Conservation (phyloP, 2,113 vertebrate genomes). For the Oostethus manadensis region DNA sequence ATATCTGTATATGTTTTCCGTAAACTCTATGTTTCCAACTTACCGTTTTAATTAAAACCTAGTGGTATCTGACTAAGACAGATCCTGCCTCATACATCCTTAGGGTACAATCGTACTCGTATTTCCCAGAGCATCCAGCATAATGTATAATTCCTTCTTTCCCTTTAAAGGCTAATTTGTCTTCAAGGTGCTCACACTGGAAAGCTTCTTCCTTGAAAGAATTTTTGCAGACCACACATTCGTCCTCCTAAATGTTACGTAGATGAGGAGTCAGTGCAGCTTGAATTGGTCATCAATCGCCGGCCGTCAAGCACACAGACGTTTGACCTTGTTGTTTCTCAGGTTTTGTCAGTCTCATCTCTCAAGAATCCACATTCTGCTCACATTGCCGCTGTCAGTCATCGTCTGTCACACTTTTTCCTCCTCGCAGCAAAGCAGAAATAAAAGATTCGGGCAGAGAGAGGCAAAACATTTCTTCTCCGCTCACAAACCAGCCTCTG, state of each 20-base stretch:
- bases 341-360: constrained; percentile 27
- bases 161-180: constrained; percentile 25
- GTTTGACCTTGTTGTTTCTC: constrained; percentile 35
- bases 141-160: constrained; percentile 23
- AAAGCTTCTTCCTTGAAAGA: constrained; percentile 20
- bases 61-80: too few relatives aligned
- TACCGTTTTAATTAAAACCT: too few relatives aligned
- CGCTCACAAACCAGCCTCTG: constrained; percentile 1
- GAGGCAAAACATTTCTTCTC: constrained; percentile 2
- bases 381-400: constrained; percentile 8
- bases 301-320: background rate
- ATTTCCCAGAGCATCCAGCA: constrained; percentile 6
- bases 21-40: too few relatives aligned
- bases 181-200: constrained; percentile 36
- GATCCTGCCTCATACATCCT: too few relatives aligned
- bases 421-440: constrained; percentile 23
- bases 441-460: constrained; percentile 16
- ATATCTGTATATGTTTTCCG: too few relatives aligned
- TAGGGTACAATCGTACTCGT: constrained; percentile 22
- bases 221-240: constrained; percentile 17
- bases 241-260: constrained; percentile 23
- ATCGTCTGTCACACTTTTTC: constrained; percentile 16
- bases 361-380: constrained; percentile 36
- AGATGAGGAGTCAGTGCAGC: constrained; percentile 19
- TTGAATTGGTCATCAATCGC: constrained; percentile 26